Evolutionary conservation across 2,113 vertebrate species (phyloP), one percentile per base, ranked within the genome.

Genomic region (Otis tarda): DNA sequence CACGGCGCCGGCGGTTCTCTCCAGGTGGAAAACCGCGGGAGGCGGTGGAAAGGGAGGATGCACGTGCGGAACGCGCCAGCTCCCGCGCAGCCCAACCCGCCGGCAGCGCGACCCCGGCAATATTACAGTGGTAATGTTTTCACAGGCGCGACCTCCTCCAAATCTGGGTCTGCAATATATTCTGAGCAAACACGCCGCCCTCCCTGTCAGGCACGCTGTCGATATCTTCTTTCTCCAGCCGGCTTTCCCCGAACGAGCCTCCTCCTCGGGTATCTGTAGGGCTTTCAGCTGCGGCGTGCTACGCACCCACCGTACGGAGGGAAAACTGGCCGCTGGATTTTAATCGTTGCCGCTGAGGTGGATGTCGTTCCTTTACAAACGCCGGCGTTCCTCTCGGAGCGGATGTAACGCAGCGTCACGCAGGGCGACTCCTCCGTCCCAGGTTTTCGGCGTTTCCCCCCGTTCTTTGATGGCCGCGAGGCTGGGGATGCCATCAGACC

Each of bases 161-260:
- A 20, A 6, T 12, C 91, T 10, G 77, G 92, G 86, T 56, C 95
- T 95, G 30, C 94, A 95, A 96, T 94, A 93, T 57, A 5, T 69
- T 82, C 94, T 96, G 95, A 97, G 93, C 96, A 97, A 97, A 97
- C 93, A 93, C 5, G 11, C 91, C 87, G 2, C 15, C 74, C 93
- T 91, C 74, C 19, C 95, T 80, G 83, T 14, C 93, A 95, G 90
- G 27, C 87, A 25, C 37, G 7, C 93, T 4, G 57, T 1, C 75
- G 91, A 74, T 78, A 88, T 93, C 95, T 96, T 76, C 94, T 65
- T 94, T 64, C 85, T n/a, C 90, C 94, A 63, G 49, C 93, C 79
- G 94, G 0, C 25, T 39, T 39, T 27, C 27, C 87, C 89, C 8
- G 73, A 22, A 6, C 2, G 39, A 43, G 43, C 67, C 7, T 7